Evolutionary conservation across 2,888 invertebrate species (phyloP).

Genomic region (Cryptus viduatorius): DNA sequence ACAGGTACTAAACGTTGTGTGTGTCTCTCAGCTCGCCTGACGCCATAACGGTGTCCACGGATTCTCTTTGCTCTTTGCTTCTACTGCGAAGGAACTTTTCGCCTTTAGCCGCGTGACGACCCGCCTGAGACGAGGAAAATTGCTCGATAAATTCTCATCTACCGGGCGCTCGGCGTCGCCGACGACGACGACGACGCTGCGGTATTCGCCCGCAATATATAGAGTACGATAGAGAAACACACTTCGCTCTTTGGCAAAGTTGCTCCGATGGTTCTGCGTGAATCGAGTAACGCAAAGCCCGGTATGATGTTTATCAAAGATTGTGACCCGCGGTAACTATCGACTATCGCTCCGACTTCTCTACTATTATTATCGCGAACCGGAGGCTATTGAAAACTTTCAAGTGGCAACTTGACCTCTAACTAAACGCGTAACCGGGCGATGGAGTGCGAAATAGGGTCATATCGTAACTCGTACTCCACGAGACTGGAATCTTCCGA

Average conservation of each 20-base stretch:
- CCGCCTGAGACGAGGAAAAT: conserved; percentile 63
- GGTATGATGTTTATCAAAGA: conserved; percentile 1
- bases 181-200: background rate
- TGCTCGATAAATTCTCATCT: conserved; percentile 66
- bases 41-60: conserved; percentile 38
- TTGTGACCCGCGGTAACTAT: background rate
- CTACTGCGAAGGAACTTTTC: conserved; percentile 47
- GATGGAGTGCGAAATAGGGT: background rate
- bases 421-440: background rate
- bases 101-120: conserved; percentile 50
- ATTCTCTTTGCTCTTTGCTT: conserved; percentile 26
- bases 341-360: background rate
- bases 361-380: background rate
- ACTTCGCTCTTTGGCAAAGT: background rate
- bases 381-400: background rate
- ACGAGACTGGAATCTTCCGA: background rate
- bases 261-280: background rate
- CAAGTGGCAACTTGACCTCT: background rate
- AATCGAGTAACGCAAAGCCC: background rate
- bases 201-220: background rate
- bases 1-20: conserved; percentile 65
- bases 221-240: background rate
- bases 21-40: conserved; percentile 25
- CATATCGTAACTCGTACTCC: background rate
- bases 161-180: conserved; percentile 8